These are phyloP conservation scores for Halictus ligatus DNA, from an alignment of 2,888 invertebrate genomes.

Conservation along the genomic window DNA sequence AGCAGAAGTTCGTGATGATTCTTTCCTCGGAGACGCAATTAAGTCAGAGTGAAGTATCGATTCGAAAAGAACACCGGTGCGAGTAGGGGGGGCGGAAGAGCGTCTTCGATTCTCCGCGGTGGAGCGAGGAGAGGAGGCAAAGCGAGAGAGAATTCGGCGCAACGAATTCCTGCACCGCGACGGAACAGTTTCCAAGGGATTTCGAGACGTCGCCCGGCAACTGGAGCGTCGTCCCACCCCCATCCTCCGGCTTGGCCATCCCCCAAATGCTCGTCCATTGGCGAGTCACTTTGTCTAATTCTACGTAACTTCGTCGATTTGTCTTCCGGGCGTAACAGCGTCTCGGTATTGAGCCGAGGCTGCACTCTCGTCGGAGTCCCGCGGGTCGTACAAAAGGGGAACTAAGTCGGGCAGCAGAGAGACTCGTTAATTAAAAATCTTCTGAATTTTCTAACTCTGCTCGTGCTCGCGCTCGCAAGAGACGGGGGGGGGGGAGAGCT, in stretches of 20 bases:
- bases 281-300: constrained; percentile 67
- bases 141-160: constrained; percentile 26
- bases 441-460: not conserved
- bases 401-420: not conserved
- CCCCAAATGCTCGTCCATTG: constrained; percentile 59
- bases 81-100: not conserved
- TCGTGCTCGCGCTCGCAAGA: not conserved
- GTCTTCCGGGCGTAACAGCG: constrained; percentile 47
- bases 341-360: not conserved
- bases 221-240: constrained; percentile 57
- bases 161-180: constrained; percentile 57
- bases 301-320: constrained; percentile 69
- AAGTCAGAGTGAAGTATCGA: constrained; percentile 19
- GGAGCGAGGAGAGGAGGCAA: constrained; percentile 6
- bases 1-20: not conserved
- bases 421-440: constrained; percentile 19
- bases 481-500: not conserved
- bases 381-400: not conserved
- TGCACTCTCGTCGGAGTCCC: not conserved
- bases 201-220: constrained; percentile 61
- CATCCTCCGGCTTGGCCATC: constrained; percentile 36
- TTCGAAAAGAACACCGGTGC: constrained; percentile 8
- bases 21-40: constrained; percentile 19
- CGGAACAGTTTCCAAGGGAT: constrained; percentile 70
- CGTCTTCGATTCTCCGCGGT: constrained; percentile 38